Evolutionary conservation across 35 echinoderm and acorn worm species (phyloP).

Genomic region (Amphiura filiformis): DNA sequence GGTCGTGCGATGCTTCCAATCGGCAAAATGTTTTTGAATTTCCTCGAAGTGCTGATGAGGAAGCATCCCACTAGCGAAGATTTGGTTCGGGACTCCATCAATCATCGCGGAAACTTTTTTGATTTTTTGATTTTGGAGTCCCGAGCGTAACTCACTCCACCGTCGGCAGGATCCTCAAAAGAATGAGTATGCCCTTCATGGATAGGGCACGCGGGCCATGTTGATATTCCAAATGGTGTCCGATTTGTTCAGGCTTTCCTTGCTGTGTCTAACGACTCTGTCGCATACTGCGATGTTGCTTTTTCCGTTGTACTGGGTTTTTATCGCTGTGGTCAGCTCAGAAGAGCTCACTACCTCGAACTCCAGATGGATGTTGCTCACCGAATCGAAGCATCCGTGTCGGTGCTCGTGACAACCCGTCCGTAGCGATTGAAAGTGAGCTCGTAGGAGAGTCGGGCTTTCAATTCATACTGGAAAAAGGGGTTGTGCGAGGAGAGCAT

Average conservation of each 20-base stretch:
- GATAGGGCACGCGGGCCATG: slow-evolving; percentile 4
- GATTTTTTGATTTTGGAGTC: slow-evolving; percentile 29
- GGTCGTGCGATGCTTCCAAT: not conserved
- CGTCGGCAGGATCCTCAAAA: slow-evolving; percentile 21
- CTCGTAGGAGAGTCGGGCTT: not conserved
- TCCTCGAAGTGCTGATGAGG: slow-evolving; percentile 39
- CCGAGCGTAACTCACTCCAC: not conserved
- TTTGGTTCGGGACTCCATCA: slow-evolving; percentile 27
- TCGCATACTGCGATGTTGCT: slow-evolving; percentile 15
- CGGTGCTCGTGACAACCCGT: not conserved
- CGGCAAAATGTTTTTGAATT: slow-evolving; percentile 14
- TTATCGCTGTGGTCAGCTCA: slow-evolving; percentile 13
- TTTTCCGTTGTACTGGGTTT: slow-evolving; percentile 2
- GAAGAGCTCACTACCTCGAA: slow-evolving; percentile 8
- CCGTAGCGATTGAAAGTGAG: not conserved
- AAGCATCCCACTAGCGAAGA: slow-evolving; percentile 5
- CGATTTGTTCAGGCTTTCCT: not conserved
- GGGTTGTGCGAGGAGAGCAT: not conserved
- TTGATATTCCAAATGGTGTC: slow-evolving; percentile 41
- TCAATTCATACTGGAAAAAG: not conserved
- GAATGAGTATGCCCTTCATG: slow-evolving; percentile 40
- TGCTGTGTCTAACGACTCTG: not conserved
- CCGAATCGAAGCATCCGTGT: not conserved
- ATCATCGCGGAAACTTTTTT: slow-evolving; percentile 6
- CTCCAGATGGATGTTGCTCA: slow-evolving; percentile 10